These are phyloP conservation scores for Cinclus mexicanus DNA, from an alignment of 2,113 vertebrate genomes.

Conservation along the genomic window DNA sequence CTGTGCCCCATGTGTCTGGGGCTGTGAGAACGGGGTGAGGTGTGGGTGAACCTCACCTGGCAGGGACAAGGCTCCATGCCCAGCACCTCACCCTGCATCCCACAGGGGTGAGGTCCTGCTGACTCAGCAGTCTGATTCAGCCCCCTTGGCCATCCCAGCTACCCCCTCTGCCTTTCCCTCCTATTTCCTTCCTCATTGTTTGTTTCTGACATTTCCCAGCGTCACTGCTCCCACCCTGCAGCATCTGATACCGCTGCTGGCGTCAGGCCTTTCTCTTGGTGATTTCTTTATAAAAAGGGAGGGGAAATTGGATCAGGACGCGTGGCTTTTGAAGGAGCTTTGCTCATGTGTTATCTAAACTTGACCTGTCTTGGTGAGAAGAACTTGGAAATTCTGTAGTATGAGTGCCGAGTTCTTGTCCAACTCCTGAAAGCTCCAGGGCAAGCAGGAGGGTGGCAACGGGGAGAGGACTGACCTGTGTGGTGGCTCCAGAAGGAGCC, in stretches of 20 bases:
- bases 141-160: rapidly evolving
- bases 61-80: rapidly evolving
- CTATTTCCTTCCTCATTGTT: constrained; percentile 43
- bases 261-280: background rate
- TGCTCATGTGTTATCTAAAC: background rate
- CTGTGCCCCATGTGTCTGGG: background rate
- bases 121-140: constrained; percentile 10
- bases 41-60: background rate
- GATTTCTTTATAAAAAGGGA: background rate
- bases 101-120: background rate
- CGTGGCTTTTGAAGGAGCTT: background rate
- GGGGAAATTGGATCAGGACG: background rate
- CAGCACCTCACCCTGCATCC: background rate
- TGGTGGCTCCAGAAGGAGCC: background rate
- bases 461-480: background rate
- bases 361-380: rapidly evolving
- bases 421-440: background rate
- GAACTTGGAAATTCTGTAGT: background rate
- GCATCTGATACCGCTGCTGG: background rate
- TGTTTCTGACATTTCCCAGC: background rate
- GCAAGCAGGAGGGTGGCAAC: background rate
- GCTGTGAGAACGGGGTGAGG: rapidly evolving
- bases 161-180: background rate
- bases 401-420: background rate
- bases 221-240: background rate